phyloP scores from a whole-genome alignment of 2,113 vertebrate genomes.

The Penelope pileata region DNA sequence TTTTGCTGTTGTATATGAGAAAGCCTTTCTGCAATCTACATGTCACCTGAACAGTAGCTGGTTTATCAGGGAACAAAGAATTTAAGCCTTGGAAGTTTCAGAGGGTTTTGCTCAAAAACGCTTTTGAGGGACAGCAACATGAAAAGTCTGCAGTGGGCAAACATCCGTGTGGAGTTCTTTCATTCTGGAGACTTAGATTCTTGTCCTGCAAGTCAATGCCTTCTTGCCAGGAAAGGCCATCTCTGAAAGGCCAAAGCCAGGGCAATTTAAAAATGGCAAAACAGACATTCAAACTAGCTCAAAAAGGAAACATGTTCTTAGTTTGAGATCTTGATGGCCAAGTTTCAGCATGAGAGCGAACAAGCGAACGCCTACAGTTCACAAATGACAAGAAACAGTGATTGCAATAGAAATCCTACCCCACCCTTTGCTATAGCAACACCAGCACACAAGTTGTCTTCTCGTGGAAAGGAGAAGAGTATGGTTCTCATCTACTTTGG shows the following conservation, averaged over 20 bases:
- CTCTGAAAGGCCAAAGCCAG: background rate
- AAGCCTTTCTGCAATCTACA: background rate
- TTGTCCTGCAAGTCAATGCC: background rate
- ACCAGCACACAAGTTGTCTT: background rate
- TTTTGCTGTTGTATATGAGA: background rate
- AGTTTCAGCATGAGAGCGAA: background rate
- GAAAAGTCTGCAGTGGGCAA: background rate
- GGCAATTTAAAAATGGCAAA: background rate
- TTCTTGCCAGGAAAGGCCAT: background rate
- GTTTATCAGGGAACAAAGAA: background rate
- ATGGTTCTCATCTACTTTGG: background rate
- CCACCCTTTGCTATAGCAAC: slow-evolving; percentile 29
- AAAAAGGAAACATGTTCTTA: background rate
- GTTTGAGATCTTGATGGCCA: background rate
- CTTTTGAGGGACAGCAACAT: background rate
- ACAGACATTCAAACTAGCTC: background rate
- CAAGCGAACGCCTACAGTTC: background rate
- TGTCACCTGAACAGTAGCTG: background rate
- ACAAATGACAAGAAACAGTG: background rate
- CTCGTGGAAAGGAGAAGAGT: background rate
- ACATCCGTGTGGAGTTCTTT: background rate
- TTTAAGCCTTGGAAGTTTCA: background rate
- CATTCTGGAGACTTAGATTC: background rate
- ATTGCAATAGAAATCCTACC: background rate
- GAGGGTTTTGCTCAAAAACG: background rate